Evolutionary conservation across 2,888 invertebrate species (phyloP), one percentile per base, ranked within the genome.

Genomic region (Scrobipalpa costella): DNA sequence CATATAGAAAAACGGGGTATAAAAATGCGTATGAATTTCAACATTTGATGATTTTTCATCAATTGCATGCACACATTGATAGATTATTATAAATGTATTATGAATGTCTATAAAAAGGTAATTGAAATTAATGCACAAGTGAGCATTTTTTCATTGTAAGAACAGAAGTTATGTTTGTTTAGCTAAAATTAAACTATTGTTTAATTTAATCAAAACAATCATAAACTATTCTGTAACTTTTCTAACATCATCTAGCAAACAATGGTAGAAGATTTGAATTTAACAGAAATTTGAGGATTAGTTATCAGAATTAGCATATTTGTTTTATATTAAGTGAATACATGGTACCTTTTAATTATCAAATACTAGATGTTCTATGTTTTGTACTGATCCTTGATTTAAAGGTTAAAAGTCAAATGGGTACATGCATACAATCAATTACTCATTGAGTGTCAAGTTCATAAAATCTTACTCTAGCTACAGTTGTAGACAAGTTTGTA

Each of bases 1-100:
- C 80, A 82, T 77, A 79, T 85, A 82, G 79, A 86, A 81, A 85
- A 84, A 78, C 74, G 80, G 74, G 77, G 76, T 85, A 83, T 80
- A 79, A 85, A 85, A 84, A 69, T 76, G 72, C 69, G 68, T 76
- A 75, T 76, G 70, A 79, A 75, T 75, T 76, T 78, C 66, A 55
- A 73, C 69, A 69, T 61, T 69, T 65, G 65, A 61, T 33, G 44
- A 63, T 40, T 64, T 59, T 64, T 68, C 67, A 72, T 77, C 71
- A 72, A 73, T 74, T 69, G 73, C 75, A 71, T 76, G 72, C 75
- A 80, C 73, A 73, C 71, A 73, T 44, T 44, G 38, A 44, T 44
- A 44, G 27, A 21, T 59, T 44, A 33, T 49, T 13, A 17, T 36
- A 47, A 64, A 34, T 64, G 61, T 65, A 60, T 62, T 64, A 63